Evolutionary conservation across 2,888 invertebrate species (phyloP).

Genomic region (Margaritifera margaritifera): DNA sequence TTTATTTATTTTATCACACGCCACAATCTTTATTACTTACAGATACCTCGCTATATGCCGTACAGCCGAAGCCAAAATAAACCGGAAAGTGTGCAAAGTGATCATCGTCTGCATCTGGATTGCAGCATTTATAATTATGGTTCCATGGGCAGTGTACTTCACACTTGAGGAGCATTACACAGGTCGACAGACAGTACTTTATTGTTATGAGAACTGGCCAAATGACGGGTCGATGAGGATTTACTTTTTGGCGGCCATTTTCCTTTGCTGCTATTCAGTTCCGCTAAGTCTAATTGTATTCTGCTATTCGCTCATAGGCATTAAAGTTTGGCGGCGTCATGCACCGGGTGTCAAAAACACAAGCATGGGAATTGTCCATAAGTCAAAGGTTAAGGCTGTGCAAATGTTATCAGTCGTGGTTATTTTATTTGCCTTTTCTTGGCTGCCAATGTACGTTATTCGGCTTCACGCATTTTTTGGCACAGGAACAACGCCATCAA

Average conservation of each 20-base stretch:
- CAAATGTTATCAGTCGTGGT: conserved; percentile 96
- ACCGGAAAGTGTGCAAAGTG: conserved; percentile 82
- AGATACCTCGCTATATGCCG: conserved; percentile 97
- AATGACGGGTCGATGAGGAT: conserved; percentile 85
- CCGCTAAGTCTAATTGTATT: conserved; percentile 92
- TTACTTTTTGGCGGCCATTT: conserved; percentile 91
- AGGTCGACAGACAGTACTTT: conserved; percentile 11
- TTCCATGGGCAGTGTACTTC: conserved; percentile 94
- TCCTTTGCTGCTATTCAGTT: conserved; percentile 90
- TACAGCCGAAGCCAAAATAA: conserved; percentile 90
- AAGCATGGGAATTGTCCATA: conserved; percentile 75
- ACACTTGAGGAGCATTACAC: conserved; percentile 23
- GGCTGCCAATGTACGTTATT: conserved; percentile 93
- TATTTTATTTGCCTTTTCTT: conserved; percentile 92
- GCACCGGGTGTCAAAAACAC: conserved; percentile 89
- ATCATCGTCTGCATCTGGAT: conserved; percentile 94
- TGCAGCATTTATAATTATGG: conserved; percentile 86
- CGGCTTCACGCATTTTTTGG: conserved; percentile 78
- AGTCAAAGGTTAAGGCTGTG: conserved; percentile 94
- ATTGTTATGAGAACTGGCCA: conserved; percentile 80
- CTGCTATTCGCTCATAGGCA: conserved; percentile 94
- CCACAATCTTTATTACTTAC: conserved; percentile 69
- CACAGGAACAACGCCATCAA: conserved; percentile 12
- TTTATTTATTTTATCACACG: neutral
- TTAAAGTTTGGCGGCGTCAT: conserved; percentile 89